A percentile compares a stretch with the other conserved stretches of the same genome.
These are phyloP conservation scores for Aspidiotus rigidus DNA, from an alignment of 2,888 invertebrate species.

Conservation along the genomic window DNA sequence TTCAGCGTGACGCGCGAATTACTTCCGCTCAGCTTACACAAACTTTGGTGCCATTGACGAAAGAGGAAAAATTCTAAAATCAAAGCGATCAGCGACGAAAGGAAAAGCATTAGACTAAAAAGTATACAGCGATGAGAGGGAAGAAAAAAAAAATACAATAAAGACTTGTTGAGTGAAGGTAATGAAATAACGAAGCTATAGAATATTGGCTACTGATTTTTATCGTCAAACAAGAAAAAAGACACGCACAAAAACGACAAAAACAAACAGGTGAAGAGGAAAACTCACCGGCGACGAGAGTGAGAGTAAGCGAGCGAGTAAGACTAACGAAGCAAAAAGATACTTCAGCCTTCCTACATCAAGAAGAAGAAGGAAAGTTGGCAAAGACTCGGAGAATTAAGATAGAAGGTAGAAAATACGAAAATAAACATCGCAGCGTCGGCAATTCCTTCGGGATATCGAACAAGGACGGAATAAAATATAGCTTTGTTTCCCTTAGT, in stretches of 20 bases:
- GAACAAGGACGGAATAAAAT: constrained; percentile 32
- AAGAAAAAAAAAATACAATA: constrained; percentile 27
- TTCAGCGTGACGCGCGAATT: too few species aligned
- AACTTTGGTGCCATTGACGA: too few species aligned
- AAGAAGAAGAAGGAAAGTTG: constrained; percentile 24
- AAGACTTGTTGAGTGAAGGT: constrained; percentile 31
- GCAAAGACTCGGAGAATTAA: constrained; percentile 30
- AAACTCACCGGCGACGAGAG: background rate
- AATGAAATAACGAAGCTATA: constrained; percentile 31
- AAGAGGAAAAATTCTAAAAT: too few species aligned
- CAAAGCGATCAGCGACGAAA: too few species aligned
- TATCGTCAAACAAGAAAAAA: constrained; percentile 16
- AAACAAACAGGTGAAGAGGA: background rate
- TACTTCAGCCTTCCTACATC: background rate
- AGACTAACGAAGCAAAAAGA: constrained; percentile 8
- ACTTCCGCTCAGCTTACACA: too few species aligned
- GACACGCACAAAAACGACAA: constrained; percentile 19
- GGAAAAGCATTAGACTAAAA: too few species aligned
- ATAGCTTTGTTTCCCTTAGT: constrained; percentile 32
- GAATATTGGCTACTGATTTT: constrained; percentile 32
- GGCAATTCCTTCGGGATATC: constrained; percentile 30
- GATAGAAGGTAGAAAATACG: constrained; percentile 32
- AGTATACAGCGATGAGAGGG: too few species aligned
- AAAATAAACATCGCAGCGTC: constrained; percentile 32
- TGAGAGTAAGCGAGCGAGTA: constrained; percentile 6